Base-by-base conservation (phyloP, 1,140 invertebrate genomes). In the Ladona fulva region DNA sequence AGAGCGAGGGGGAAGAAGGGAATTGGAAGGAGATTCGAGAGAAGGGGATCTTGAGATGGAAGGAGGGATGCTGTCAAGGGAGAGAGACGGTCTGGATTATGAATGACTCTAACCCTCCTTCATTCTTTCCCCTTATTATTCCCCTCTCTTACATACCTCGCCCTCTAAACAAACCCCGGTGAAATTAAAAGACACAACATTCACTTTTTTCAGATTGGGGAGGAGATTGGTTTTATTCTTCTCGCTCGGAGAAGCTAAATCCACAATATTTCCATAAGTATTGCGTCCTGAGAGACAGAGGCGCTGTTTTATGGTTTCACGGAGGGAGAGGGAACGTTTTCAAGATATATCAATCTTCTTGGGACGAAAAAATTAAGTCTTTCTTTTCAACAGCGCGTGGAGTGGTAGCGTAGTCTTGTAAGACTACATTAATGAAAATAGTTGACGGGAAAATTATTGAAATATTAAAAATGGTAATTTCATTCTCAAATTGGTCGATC, bases 251-350 rank as follows among this genome's bases (percentile, higher is more conserved):
- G n/a, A 66, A 11, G 44, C 44, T 10, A 52, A 52, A 66, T 66
- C 52, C 52, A 66, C 52, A 66, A 22, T 22, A 66, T 66, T 66
- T 66, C 52, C 52, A 66, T 66, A 66, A 66, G 52, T 66, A 66
- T 66, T 66, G 52, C n/a, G 52, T 16, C n/a, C n/a, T n/a, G n/a
- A n/a, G n/a, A n/a, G n/a, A n/a, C n/a, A n/a, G n/a, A 12, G 52
- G 52, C 29, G n/a, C 12, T 19, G 12, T 66, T 19, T 66, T 66
- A 22, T 16, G 52, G 52, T 6, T 52, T 66, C 52, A 6, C 5
- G 14, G 52, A 66, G 12, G n/a, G n/a, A n/a, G n/a, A n/a, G n/a
- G 16, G 16, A 3, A 12, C 1, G 52, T 66, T 66, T 66, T 3
- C 52, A 66, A 19, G 52, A 16, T 66, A 22, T 66, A 66, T 66